phyloP scores from a whole-genome alignment of 1,140 invertebrate genomes.

The Capitella teleta region DNA sequence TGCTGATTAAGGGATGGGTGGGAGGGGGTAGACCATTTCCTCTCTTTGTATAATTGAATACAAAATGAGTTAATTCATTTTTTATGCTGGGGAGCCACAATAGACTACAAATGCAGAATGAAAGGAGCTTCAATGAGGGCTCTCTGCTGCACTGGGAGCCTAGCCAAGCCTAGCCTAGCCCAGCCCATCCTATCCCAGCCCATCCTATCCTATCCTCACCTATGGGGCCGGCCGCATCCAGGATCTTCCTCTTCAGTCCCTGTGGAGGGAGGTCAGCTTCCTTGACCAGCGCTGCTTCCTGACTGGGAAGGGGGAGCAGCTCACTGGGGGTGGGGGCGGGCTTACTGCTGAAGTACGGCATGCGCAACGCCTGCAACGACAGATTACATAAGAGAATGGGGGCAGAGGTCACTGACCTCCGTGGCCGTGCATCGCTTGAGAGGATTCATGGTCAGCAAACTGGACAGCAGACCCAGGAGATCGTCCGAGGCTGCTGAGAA shows the following conservation, averaged over 20 bases:
- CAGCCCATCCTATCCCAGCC: no score
- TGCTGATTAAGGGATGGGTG: no score
- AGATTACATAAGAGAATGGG: slow-evolving; percentile 1
- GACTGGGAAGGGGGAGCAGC: slow-evolving; percentile 54
- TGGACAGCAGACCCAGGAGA: slow-evolving; percentile 70
- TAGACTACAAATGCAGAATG: no score
- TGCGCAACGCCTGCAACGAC: slow-evolving; percentile 38
- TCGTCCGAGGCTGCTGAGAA: slow-evolving; percentile 93
- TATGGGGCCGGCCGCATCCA: no score
- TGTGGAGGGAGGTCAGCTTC: slow-evolving; percentile 15
- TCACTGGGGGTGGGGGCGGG: slow-evolving; percentile 71
- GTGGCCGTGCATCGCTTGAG: slow-evolving; percentile 68
- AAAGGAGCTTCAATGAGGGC: no score
- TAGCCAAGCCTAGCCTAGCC: no score
- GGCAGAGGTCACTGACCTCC: slow-evolving; percentile 46
- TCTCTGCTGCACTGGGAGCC: no score
- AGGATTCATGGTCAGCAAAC: slow-evolving; percentile 74
- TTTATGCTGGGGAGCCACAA: no score
- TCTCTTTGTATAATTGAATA: no score
- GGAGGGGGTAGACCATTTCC: no score
- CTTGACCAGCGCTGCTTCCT: slow-evolving; percentile 21
- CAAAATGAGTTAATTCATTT: no score
- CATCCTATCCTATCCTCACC: no score
- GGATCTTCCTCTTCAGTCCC: slow-evolving; percentile 3
- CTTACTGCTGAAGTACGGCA: slow-evolving; percentile 59